A percentile compares a stretch with the other conserved stretches of the same genome.
Conservation (phyloP, 23 tunicate species). For the Trididemnum nubilum region DNA sequence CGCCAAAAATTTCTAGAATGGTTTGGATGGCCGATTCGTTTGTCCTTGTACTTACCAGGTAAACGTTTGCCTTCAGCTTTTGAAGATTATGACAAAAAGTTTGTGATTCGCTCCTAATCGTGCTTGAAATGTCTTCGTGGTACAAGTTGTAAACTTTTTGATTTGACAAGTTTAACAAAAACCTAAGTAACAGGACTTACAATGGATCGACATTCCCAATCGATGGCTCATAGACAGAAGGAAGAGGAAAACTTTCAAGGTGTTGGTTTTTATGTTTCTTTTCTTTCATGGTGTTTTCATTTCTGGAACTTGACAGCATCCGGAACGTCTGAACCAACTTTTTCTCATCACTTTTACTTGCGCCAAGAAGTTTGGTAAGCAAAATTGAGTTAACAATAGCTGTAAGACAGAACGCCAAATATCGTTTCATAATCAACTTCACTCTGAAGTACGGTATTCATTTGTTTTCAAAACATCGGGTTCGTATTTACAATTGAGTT, state of each 20-base stretch:
- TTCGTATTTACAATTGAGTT: too few species aligned
- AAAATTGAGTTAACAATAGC: constrained; percentile 61
- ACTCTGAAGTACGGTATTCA: too few species aligned
- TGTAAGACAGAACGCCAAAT: constrained; percentile 1
- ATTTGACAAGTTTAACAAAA: too few species aligned
- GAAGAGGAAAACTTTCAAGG: background rate
- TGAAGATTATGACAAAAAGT: too few species aligned
- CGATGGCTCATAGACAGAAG: constrained; percentile 44
- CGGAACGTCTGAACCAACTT: constrained; percentile 51
- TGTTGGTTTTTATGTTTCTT: constrained; percentile 30
- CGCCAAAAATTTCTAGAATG: too few species aligned
- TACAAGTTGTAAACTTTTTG: too few species aligned
- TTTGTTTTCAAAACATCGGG: too few species aligned
- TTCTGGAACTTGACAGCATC: constrained; percentile 42
- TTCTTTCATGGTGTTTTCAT: background rate
- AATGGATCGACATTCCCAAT: constrained; percentile 40
- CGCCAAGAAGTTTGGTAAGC: constrained; percentile 55
- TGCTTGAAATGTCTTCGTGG: too few species aligned
- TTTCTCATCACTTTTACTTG: constrained; percentile 7
- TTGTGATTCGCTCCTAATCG: too few species aligned
- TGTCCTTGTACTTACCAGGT: too few species aligned
- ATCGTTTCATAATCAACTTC: background rate
- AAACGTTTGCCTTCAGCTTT: too few species aligned
- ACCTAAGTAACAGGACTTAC: background rate
- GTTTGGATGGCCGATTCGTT: too few species aligned